Evolutionary conservation across 2,797 vertebrate species (phyloP), one percentile per base, ranked within the genome.

Genomic region (Acomys russatus): DNA sequence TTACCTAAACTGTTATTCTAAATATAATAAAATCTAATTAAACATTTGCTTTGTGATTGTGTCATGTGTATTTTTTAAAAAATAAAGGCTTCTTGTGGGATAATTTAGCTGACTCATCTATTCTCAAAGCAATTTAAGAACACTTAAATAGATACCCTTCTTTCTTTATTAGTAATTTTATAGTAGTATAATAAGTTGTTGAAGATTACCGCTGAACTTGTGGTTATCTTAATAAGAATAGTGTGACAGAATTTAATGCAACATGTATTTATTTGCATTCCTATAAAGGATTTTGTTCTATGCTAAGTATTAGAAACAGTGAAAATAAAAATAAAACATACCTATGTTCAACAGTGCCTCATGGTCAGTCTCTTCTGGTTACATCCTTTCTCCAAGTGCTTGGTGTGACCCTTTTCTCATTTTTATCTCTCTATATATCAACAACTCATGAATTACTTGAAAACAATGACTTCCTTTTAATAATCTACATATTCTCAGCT

Each of bases 1-100:
- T 82, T 79, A 85, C 63, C 66, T 80, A 96, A 93, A 84, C 20
- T 92, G 68, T 76, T 84, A 68, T 59, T 25, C 28, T 91, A 94
- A 94, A 25, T 74, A 88, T 82, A 96, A 88, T 33, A 94, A 74
- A 96, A 11, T 78, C 33, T 89, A 94, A 93, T 84, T 93, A 93
- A 96, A 88, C 64, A 90, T 92, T 96, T 94, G 88, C 73, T 90
- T 92, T 91, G 44, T 51, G 71, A 66, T 71, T 70, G 87, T 85
- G 88, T 78, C 73, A 77, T 38, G n/a, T 83, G 28, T 44, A 6
- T 92, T 91, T 59, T 89, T 88, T 70, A 94, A 97, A 86, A 88
- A 33, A 35, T 35, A 80, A 93, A 82, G 33, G 11, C 6, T 6
- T n/a, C n/a, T 35, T 56, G 22, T 6, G 20, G 49, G 0, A 5